phyloP scores from a whole-genome alignment of 30 jellyfish, hydroid and myxozoan genomes.

The Cassiopea xamachana region DNA sequence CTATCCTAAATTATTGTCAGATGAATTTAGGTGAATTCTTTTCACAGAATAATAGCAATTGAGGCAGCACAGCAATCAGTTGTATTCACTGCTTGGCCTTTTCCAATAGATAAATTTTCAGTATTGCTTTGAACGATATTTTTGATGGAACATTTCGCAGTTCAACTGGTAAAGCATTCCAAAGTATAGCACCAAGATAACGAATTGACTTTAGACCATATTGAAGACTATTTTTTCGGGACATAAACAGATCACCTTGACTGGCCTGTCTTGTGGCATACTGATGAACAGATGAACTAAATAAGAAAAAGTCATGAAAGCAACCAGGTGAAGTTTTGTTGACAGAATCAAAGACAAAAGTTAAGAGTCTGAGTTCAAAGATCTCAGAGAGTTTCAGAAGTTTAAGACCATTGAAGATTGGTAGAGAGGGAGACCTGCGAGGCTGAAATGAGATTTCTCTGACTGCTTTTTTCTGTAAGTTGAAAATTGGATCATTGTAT shows the following conservation, averaged over 20 bases:
- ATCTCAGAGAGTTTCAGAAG: slow-evolving; percentile 11
- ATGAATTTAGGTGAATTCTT: neutral
- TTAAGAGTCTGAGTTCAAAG: slow-evolving; percentile 27
- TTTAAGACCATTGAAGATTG: slow-evolving; percentile 32
- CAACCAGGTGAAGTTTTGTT: slow-evolving; percentile 24
- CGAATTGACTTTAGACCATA: slow-evolving; percentile 45
- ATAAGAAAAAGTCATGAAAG: slow-evolving; percentile 21
- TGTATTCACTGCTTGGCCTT: neutral
- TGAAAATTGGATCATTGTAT: slow-evolving; percentile 31
- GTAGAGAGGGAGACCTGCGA: slow-evolving; percentile 47
- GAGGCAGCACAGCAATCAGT: neutral
- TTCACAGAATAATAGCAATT: neutral
- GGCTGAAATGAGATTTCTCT: slow-evolving; percentile 44
- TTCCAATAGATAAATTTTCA: slow-evolving; percentile 9
- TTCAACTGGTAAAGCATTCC: slow-evolving; percentile 47
- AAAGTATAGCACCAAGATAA: slow-evolving; percentile 34
- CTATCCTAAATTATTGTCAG: slow-evolving; percentile 5
- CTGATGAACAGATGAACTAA: slow-evolving; percentile 3
- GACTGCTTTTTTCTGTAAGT: slow-evolving; percentile 29
- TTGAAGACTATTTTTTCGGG: slow-evolving; percentile 29
- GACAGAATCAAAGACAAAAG: slow-evolving; percentile 36
- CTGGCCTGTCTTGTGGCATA: slow-evolving; percentile 15
- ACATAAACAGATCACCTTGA: slow-evolving; percentile 25
- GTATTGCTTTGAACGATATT: slow-evolving; percentile 31
- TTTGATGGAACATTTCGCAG: slow-evolving; percentile 38